Percentiles rank a stretch among this genome's conserved stretches.
Evolutionary conservation across 2,113 vertebrate species (phyloP).

Genomic region (Miniopterus natalensis): DNA sequence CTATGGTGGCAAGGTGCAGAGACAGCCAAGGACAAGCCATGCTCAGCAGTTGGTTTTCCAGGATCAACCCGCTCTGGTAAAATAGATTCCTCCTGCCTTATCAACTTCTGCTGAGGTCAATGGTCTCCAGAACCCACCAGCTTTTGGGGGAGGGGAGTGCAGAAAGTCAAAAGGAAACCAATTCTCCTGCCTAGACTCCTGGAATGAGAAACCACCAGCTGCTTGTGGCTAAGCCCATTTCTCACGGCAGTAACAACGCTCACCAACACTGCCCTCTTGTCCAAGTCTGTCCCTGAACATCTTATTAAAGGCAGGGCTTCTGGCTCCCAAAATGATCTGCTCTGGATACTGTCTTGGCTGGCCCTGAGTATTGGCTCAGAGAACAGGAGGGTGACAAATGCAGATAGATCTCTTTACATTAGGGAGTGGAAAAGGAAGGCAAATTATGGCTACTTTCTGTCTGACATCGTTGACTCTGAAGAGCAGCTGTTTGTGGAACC

Average conservation of each 20-base stretch:
- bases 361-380: conserved; percentile 52
- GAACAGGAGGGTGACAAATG: not conserved
- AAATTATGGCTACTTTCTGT: not conserved
- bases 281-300: not conserved
- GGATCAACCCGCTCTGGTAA: not conserved
- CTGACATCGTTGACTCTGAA: not conserved
- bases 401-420: not conserved
- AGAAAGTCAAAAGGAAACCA: conserved; percentile 23
- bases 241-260: not conserved
- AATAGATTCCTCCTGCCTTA: conserved; percentile 34
- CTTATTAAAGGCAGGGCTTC: conserved; percentile 9
- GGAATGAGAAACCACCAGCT: conserved; percentile 9
- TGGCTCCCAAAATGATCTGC: conserved; percentile 13
- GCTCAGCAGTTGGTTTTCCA: not conserved
- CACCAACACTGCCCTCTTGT: not conserved
- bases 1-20: not conserved
- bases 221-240: not conserved
- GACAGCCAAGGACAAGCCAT: not conserved
- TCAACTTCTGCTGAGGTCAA: conserved; percentile 35
- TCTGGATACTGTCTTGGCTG: not conserved
- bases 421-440: conserved; percentile 12
- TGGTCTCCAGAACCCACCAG: conserved; percentile 27
- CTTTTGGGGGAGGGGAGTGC: not conserved
- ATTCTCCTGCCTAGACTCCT: not conserved
- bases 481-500: not conserved